These are phyloP conservation scores for Todiramphus saurophagus DNA, from an alignment of 2,113 vertebrate genomes.

Conservation along the genomic window DNA sequence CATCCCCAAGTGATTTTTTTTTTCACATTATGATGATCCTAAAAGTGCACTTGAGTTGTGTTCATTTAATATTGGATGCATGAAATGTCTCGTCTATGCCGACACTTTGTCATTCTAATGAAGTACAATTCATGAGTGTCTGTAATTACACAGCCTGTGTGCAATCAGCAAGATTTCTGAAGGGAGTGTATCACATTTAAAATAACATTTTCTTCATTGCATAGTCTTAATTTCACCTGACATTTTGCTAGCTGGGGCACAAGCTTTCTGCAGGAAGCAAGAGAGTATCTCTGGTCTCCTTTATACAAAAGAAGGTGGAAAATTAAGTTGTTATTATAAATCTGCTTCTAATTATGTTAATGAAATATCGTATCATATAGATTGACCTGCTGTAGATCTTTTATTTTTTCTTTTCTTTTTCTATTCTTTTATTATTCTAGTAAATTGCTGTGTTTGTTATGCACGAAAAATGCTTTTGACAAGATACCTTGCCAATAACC, in stretches of 20 bases:
- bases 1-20: not conserved
- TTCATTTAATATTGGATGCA: not conserved
- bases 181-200: slow-evolving; percentile 15
- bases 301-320: not conserved
- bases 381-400: not conserved
- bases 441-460: slow-evolving; percentile 34
- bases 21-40: slow-evolving; percentile 31
- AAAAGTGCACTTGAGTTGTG: not conserved
- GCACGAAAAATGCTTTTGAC: slow-evolving; percentile 5
- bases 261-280: slow-evolving; percentile 26
- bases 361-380: not conserved
- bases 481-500: not conserved
- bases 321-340: slow-evolving; percentile 13
- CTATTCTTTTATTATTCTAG: slow-evolving; percentile 18
- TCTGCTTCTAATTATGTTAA: slow-evolving; percentile 16
- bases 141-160: slow-evolving; percentile 54
- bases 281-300: not conserved
- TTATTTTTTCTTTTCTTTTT: not conserved
- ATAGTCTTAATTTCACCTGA: slow-evolving; percentile 53
- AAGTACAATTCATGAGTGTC: slow-evolving; percentile 11
- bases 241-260: not conserved
- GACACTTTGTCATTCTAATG: slow-evolving; percentile 57
- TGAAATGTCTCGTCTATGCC: slow-evolving; percentile 11
- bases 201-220: not conserved
- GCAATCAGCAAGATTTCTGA: slow-evolving; percentile 57